Evolutionary conservation across 2,888 invertebrate genomes (phyloP), one percentile per base, ranked within the genome.

Genomic region (Autographa pulchrina): DNA sequence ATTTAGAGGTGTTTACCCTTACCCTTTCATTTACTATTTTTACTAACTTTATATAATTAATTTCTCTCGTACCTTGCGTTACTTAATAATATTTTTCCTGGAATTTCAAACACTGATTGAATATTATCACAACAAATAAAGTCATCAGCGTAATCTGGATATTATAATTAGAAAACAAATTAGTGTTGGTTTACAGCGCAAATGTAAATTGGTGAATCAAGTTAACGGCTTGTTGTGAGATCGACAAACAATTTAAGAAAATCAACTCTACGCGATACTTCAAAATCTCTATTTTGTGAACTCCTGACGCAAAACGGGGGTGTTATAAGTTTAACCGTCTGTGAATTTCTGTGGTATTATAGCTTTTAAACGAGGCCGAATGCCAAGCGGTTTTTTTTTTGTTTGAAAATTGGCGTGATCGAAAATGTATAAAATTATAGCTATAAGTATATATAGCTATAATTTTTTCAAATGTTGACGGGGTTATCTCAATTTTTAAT

Each of bases 81-180:
- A 25, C 25, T 25, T 25, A 25, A 25, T 25, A 25, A 25, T 25
- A 67, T 25, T 65, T 58, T 59, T 43, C 59, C 18, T n/a, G 62
- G 38, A 70, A 70, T 59, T 59, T 65, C 25, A 18, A 52, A 4
- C 52, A 20, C 43, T 66, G 54, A 70, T 72, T 74, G 68, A 67
- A 74, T 74, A 72, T 35, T 18, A 41, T 54, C 31, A 43, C 41
- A 74, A 74, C 61, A 75, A 72, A 80, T 70, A 72, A 72, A 72
- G 66, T 72, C 63, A 71, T 74, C 65, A 66, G 48, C 54, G 66
- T 62, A 52, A 74, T 69, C 65, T 72, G 16, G 38, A 75, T 72
- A 65, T 62, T 61, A 67, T 72, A 76, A 75, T 72, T 76, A 72
- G 35, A 41, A 16, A 65, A 76, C 68, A 32, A 71, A 72, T 76